These are phyloP conservation scores for Trematocara unimaculatum DNA, from an alignment of 2,113 vertebrate species.

Conservation along the genomic window DNA sequence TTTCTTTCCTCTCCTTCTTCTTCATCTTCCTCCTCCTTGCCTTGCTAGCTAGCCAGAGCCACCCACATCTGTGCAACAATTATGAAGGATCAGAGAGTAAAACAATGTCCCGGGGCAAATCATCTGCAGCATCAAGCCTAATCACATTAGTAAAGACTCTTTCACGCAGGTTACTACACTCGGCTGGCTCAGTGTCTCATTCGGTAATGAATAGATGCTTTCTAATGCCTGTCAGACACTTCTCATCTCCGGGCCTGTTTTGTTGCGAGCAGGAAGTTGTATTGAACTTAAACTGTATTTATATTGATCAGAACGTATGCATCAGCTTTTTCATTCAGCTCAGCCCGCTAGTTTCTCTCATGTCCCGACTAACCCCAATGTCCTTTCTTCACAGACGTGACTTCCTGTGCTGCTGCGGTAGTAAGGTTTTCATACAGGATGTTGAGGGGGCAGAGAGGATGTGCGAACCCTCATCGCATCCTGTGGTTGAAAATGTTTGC, in stretches of 20 bases:
- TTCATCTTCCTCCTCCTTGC: not conserved
- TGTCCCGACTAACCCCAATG: not conserved
- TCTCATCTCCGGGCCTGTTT: not conserved
- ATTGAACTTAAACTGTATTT: slow-evolving; percentile 12
- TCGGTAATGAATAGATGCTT: slow-evolving; percentile 7
- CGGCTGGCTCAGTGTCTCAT: not conserved
- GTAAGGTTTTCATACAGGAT: slow-evolving; percentile 45
- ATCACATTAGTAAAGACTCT: slow-evolving; percentile 22
- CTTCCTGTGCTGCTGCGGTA: slow-evolving; percentile 48
- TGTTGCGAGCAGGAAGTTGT: not conserved
- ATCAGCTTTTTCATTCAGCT: not conserved
- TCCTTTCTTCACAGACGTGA: slow-evolving; percentile 27
- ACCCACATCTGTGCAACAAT: slow-evolving; percentile 49
- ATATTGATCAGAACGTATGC: not conserved
- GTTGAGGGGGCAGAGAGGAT: slow-evolving; percentile 55
- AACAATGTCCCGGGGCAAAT: slow-evolving; percentile 40
- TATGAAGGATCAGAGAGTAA: slow-evolving; percentile 51
- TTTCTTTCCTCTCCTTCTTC: not conserved
- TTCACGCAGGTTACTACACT: not conserved
- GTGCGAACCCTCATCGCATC: slow-evolving; percentile 38
- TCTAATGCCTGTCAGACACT: not conserved
- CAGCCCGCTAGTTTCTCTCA: not conserved
- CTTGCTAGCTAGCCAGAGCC: not conserved
- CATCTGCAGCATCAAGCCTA: slow-evolving; percentile 53
- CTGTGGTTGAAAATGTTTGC: slow-evolving; percentile 29